Evolutionary conservation across 2,888 invertebrate genomes (phyloP).

Genomic region (Acanthosepion esculentum): DNA sequence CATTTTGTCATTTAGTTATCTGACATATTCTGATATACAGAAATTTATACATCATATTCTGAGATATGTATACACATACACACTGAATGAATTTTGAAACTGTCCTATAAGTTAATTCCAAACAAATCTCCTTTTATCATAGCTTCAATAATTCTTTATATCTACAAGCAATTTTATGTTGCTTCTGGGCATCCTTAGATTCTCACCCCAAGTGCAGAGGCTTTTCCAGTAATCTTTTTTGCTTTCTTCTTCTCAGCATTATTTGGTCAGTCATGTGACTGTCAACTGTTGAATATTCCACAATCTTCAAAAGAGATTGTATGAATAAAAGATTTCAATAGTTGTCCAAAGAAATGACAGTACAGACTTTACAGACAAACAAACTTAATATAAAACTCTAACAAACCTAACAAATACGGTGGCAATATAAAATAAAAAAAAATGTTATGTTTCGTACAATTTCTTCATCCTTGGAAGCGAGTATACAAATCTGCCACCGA

Average conservation of each 20-base stretch:
- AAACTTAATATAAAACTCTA: not conserved
- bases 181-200: not conserved
- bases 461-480: not conserved
- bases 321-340: constrained; percentile 21
- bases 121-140: not conserved
- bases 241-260: not conserved
- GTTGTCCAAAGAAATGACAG: not conserved
- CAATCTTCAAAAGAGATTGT: not conserved
- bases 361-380: not conserved
- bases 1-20: no score
- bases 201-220: not conserved
- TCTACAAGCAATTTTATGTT: not conserved
- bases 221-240: not conserved
- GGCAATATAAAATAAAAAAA: not conserved
- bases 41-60: no score
- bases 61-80: not conserved
- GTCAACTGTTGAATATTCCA: not conserved
- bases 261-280: not conserved
- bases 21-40: no score
- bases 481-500: not conserved
- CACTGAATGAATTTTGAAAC: not conserved
- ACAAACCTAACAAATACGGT: not conserved
- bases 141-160: constrained; percentile 20
- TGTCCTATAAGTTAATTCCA: not conserved
- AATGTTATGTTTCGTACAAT: not conserved